Percentiles rank a stretch among this genome's conserved stretches.
Evolutionary conservation across 2,797 vertebrate species (phyloP).

Genomic region (Scomberomorus guttatus): DNA sequence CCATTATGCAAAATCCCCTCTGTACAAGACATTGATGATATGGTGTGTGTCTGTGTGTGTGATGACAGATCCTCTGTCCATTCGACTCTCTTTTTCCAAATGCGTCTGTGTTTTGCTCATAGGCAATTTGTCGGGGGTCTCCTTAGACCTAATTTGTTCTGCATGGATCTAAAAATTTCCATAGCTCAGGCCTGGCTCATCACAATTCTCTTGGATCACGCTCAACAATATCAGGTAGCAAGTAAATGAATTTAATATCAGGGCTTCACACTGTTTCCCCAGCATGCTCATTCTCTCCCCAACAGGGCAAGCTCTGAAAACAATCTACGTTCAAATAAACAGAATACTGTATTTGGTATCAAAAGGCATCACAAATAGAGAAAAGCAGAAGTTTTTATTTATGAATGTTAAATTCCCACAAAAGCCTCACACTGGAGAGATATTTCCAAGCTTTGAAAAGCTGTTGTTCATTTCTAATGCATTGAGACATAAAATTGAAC

Average conservation of each 20-base stretch:
- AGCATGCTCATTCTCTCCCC: conserved; percentile 60
- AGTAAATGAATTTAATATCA: conserved; percentile 73
- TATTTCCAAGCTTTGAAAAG: conserved; percentile 16
- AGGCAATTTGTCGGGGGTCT: conserved; percentile 70
- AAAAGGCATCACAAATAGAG: conserved; percentile 36
- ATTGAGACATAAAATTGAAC: conserved; percentile 43
- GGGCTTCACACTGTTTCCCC: conserved; percentile 57
- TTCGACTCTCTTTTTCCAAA: conserved; percentile 34
- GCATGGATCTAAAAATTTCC: conserved; percentile 54
- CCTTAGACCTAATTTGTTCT: conserved; percentile 75
- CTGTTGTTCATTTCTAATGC: conserved; percentile 49
- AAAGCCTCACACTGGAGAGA: conserved; percentile 26
- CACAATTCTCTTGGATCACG: conserved; percentile 57
- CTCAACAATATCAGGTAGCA: conserved; percentile 60
- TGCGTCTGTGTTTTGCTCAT: conserved; percentile 58
- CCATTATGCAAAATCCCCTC: conserved; percentile 41
- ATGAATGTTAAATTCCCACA: conserved; percentile 48
- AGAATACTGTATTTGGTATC: conserved; percentile 52
- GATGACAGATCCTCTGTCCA: conserved; percentile 9
- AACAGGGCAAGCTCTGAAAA: conserved; percentile 60
- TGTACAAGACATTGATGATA: conserved; percentile 24
- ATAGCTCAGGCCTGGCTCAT: conserved; percentile 59
- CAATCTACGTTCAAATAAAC: conserved; percentile 49
- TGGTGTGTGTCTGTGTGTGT: no score
- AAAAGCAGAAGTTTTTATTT: conserved; percentile 42